Conservation (phyloP, 1,140 invertebrate species). For the Dolichoris vasculosae region DNA sequence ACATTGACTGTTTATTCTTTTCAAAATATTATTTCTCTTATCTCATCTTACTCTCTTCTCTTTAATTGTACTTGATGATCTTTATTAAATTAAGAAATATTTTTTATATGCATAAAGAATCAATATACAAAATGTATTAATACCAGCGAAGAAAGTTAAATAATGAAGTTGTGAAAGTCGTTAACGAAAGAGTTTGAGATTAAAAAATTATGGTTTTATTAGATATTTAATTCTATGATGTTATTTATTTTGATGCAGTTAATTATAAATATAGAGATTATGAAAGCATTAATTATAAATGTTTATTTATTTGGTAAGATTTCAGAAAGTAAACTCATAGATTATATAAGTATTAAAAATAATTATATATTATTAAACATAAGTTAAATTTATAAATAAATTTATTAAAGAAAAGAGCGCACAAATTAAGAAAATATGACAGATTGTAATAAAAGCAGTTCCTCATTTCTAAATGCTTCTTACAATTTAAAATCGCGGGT, state of each 20-base stretch:
- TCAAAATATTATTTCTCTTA: neutral
- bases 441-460: neutral
- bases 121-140: constrained; percentile 1
- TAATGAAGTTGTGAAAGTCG: neutral
- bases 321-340: neutral
- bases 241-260: neutral
- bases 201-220: neutral
- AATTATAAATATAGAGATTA: neutral
- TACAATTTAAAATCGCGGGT: too few relatives aligned
- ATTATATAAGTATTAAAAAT: constrained; percentile 12
- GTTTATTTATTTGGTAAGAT: neutral
- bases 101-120: neutral
- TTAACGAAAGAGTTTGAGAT: neutral
- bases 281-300: neutral
- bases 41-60: neutral
- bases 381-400: neutral
- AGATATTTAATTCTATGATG: neutral
- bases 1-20: neutral
- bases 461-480: too few relatives aligned
- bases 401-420: neutral
- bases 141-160: constrained; percentile 1
- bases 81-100: neutral
- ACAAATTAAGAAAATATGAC: neutral
- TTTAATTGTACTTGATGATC: neutral
- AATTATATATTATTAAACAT: constrained; percentile 4